Conservation (phyloP, 2,113 vertebrate genomes). For the Cyprinodon tularosa region DNA sequence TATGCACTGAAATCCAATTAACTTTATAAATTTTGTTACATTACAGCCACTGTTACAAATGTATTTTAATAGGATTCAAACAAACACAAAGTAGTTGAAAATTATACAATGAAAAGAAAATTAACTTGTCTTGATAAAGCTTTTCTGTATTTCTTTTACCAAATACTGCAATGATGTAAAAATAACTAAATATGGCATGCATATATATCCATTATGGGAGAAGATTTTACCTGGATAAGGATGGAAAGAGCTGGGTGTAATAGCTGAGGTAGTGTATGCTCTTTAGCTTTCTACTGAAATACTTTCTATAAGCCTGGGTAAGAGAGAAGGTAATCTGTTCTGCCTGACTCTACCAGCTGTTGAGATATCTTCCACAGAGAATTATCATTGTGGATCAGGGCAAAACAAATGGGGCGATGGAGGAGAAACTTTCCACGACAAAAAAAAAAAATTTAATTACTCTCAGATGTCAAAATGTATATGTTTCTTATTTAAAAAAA, state of each 20-base stretch:
- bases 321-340: background rate
- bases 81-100: background rate
- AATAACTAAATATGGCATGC: background rate
- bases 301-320: background rate
- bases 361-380: too few species aligned
- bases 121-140: background rate
- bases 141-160: background rate
- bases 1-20: background rate
- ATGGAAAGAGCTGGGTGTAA: background rate
- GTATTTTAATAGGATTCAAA: background rate
- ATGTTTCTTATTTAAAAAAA: too few species aligned
- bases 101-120: background rate
- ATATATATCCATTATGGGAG: background rate
- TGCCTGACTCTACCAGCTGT: background rate
- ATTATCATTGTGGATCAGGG: too few species aligned
- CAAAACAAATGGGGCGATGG: too few species aligned
- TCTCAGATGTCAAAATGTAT: too few species aligned
- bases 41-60: background rate
- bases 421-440: too few species aligned
- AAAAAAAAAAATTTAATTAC: too few species aligned
- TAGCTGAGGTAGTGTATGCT: background rate
- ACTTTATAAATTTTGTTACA: background rate
- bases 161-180: background rate
- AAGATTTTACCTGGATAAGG: background rate
- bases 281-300: background rate